A percentile compares a stretch with the other conserved stretches of the same genome.
These are phyloP conservation scores for Pararge aegeria DNA, from an alignment of 1,140 invertebrate species.

Conservation along the genomic window DNA sequence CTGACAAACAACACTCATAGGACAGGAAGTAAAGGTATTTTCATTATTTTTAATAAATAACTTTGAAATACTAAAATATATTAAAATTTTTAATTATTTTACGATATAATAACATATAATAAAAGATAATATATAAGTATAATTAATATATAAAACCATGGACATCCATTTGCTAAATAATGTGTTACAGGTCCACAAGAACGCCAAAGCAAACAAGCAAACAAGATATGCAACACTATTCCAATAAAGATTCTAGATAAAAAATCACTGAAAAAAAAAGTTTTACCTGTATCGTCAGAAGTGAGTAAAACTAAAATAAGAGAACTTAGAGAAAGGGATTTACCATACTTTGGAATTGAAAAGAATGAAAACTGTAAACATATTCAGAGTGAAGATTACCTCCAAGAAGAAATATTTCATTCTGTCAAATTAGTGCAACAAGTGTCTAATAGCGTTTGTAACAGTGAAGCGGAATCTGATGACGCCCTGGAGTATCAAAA, in stretches of 20 bases:
- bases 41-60: background rate
- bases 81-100: no score
- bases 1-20: constrained; percentile 37
- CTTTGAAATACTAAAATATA: no score
- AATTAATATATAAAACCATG: no score
- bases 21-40: constrained; percentile 54
- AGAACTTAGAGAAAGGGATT: constrained; percentile 60
- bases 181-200: constrained; percentile 1
- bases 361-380: constrained; percentile 34
- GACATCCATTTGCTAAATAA: no score
- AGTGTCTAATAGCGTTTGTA: constrained; percentile 61
- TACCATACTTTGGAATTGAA: constrained; percentile 66
- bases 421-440: constrained; percentile 63
- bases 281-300: constrained; percentile 28
- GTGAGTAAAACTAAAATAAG: constrained; percentile 48
- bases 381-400: constrained; percentile 35
- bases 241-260: background rate
- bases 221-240: background rate
- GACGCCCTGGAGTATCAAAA: constrained; percentile 67
- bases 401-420: constrained; percentile 54
- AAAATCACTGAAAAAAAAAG: constrained; percentile 9
- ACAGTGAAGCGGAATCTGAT: constrained; percentile 67
- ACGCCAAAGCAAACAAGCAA: background rate
- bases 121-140: no score
- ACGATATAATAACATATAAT: constrained; percentile 5